Base-by-base conservation (phyloP, 2,113 vertebrate species). In the Collichthys lucidus region DNA sequence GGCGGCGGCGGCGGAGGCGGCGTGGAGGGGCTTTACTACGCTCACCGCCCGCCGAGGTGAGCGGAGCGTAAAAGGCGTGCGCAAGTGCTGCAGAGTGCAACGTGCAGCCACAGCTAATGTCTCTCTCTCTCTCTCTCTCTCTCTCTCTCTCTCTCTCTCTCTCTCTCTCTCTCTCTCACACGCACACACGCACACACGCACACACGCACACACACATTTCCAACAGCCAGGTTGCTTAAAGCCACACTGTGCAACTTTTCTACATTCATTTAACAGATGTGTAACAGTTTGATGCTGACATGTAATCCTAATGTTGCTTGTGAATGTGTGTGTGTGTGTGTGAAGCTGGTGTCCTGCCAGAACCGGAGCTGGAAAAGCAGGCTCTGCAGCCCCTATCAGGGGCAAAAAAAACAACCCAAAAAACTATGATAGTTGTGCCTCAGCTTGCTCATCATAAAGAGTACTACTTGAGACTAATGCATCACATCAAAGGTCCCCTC, bases 1-100 rank as follows among this genome's bases (percentile, higher is more conserved):
- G 67, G 63, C 56, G 63, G 81, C 65, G 79, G 31, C 31, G 31
- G 31, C 31, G 31, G 24, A 1, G 24, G 26, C 26, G 26, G 26
- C 26, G 26, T n/a, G 78, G 68, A 19, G 47, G 55, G 44, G 78
- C 77, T 86, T 73, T 62, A 81, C 74, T 83, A 72, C 86, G 56
- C 35, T 9, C 35, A 40, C 35, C 35, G 35, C 35, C 35, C 11
- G 78, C 44, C 52, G 69, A 80, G 66, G 64, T 16, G 86, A 88
- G 80, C 68, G 64, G 75, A 69, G 81, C 52, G 80, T 73, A 67
- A 80, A 62, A 65, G 77, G 46, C 69, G 77, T 70, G 86, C 74
- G 77, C 74, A 63, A 91, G 85, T 92, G 90, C 88, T 93, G 93
- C 94, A 93, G 89, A 90, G 83, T 53, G 82, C 81, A 90, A 86